Conservation (phyloP, 2,888 invertebrate species). For the Lasioglossum leucozonium region DNA sequence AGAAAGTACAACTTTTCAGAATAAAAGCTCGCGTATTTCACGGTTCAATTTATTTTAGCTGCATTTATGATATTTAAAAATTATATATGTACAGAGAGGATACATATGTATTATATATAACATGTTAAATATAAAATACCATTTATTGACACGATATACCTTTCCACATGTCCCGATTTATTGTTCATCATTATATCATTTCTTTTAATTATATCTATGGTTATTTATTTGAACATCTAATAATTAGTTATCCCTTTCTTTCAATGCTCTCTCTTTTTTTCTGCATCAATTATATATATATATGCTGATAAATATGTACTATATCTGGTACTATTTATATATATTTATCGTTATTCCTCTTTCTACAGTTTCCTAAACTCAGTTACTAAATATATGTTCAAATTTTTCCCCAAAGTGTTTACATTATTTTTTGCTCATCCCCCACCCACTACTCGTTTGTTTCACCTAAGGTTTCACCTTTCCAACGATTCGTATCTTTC, state of each 20-base stretch:
- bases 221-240: conserved; percentile 3
- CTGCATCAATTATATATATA: too few relatives aligned
- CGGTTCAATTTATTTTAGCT: not conserved
- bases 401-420: too few relatives aligned
- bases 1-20: not conserved
- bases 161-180: not conserved
- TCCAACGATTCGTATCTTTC: not conserved
- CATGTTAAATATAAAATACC: too few relatives aligned
- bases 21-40: not conserved
- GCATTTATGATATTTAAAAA: not conserved
- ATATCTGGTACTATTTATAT: too few relatives aligned
- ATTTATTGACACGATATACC: not conserved
- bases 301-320: too few relatives aligned
- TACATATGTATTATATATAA: not conserved
- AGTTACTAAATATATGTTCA: too few relatives aligned
- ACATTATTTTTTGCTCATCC: too few relatives aligned
- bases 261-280: not conserved
- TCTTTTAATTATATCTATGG: not conserved
- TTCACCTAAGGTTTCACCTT: too few relatives aligned
- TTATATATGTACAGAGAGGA: not conserved
- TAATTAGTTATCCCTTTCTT: not conserved
- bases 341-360: too few relatives aligned
- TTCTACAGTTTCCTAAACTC: too few relatives aligned
- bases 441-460: too few relatives aligned
- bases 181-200: not conserved